Percentiles rank a stretch among this genome's conserved stretches.
phyloP scores from a whole-genome alignment of 2,797 vertebrate species.

The Acridotheres tristis region DNA sequence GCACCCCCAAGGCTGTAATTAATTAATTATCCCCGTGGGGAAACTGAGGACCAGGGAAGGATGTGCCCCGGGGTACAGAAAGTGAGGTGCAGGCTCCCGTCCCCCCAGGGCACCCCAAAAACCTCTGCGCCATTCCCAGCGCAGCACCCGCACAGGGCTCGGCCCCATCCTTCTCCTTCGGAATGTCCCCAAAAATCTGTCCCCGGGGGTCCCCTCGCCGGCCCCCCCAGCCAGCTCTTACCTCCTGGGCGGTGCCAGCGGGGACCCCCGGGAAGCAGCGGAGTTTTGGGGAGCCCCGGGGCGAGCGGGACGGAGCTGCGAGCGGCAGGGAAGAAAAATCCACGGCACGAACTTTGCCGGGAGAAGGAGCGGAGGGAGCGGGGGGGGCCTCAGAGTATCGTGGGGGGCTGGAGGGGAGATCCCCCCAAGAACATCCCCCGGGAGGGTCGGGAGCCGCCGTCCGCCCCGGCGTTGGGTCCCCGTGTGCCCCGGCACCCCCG shows the following conservation, averaged over 20 bases:
- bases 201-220: background rate
- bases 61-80: background rate
- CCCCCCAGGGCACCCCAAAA: background rate
- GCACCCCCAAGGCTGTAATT: background rate
- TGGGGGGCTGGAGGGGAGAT: accelerated
- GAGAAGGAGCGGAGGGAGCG: background rate
- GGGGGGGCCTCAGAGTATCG: accelerated
- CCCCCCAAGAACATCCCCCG: background rate
- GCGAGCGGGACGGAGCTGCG: background rate
- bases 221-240: background rate
- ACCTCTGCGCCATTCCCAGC: background rate
- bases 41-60: background rate
- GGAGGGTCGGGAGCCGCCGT: background rate
- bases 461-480: background rate
- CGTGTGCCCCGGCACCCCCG: background rate
- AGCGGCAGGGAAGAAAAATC: background rate
- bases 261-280: background rate
- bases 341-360: background rate
- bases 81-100: background rate
- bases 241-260: background rate
- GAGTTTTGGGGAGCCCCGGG: background rate
- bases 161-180: background rate
- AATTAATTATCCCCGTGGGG: background rate
- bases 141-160: background rate
- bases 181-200: background rate